phyloP scores from a whole-genome alignment of 2,888 invertebrate genomes.

The Phlogophora meticulosa region DNA sequence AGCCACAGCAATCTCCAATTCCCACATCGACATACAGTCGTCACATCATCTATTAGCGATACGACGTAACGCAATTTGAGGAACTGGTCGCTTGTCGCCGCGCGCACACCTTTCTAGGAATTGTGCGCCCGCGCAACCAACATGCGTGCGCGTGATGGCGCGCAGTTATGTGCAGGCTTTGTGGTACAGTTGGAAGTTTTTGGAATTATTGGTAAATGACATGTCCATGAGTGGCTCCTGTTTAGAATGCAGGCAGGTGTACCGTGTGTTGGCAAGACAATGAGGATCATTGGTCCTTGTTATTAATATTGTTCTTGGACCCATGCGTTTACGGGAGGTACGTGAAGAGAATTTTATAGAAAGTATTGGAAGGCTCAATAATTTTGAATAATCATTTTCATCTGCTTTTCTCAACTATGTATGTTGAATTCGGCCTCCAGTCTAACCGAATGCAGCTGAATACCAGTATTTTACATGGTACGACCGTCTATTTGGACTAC shows the following conservation, averaged over 20 bases:
- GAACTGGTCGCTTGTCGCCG: slow-evolving; percentile 44
- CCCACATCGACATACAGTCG: slow-evolving; percentile 32
- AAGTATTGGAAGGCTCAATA: too few relatives aligned
- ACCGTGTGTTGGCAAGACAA: background rate
- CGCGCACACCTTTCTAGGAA: slow-evolving; percentile 64
- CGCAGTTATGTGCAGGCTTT: slow-evolving; percentile 48
- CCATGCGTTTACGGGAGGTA: too few relatives aligned
- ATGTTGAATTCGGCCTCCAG: too few relatives aligned
- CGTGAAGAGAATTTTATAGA: too few relatives aligned
- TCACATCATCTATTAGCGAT: slow-evolving; percentile 45
- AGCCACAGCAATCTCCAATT: slow-evolving; percentile 9
- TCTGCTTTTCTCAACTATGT: too few relatives aligned
- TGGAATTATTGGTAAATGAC: slow-evolving; percentile 33
- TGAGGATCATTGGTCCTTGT: too few relatives aligned
- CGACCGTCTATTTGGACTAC: too few relatives aligned
- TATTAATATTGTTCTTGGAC: too few relatives aligned
- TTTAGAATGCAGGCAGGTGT: slow-evolving; percentile 3
- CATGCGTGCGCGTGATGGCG: slow-evolving; percentile 60
- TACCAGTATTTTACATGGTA: too few relatives aligned
- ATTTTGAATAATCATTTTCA: too few relatives aligned
- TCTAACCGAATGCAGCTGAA: too few relatives aligned
- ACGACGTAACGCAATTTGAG: slow-evolving; percentile 59
- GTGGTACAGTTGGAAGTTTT: slow-evolving; percentile 43
- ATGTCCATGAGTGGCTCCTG: background rate
- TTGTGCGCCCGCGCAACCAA: slow-evolving; percentile 56